Evolutionary conservation across 2,113 vertebrate species (phyloP).

Genomic region (Plectropomus leopardus): DNA sequence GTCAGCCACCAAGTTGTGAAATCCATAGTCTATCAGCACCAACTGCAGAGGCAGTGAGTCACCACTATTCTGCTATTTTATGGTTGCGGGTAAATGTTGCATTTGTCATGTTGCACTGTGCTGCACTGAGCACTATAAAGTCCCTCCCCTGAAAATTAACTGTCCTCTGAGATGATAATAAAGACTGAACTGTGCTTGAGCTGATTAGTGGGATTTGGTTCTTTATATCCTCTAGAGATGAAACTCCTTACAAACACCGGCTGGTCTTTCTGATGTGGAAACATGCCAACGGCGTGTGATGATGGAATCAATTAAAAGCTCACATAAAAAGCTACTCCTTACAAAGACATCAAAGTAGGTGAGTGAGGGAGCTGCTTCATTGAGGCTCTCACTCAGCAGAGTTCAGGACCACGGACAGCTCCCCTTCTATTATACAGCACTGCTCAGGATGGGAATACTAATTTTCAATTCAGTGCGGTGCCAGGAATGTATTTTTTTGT

Average conservation of each 20-base stretch:
- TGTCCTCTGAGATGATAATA: conserved; percentile 25
- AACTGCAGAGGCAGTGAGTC: conserved; percentile 28
- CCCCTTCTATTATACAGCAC: not conserved
- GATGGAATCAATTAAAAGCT: conserved; percentile 66
- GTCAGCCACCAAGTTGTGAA: conserved; percentile 3
- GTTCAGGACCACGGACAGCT: conserved; percentile 61
- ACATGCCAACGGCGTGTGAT: conserved; percentile 28
- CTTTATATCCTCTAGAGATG: conserved; percentile 29
- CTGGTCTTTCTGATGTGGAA: conserved; percentile 33
- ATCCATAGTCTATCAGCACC: conserved; percentile 6
- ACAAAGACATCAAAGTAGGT: conserved; percentile 16
- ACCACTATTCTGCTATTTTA: conserved; percentile 34
- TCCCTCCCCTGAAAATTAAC: conserved; percentile 20
- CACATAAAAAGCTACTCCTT: conserved; percentile 17
- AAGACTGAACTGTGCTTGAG: conserved; percentile 25
- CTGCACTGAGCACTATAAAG: conserved; percentile 18
- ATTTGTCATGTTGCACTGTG: conserved; percentile 23
- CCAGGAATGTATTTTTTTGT: not conserved
- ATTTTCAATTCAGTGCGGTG: conserved; percentile 4
- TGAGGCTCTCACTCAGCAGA: not conserved
- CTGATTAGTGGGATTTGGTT: conserved; percentile 46
- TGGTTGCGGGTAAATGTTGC: conserved; percentile 27
- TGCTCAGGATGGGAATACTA: conserved; percentile 2
- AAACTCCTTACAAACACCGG: conserved; percentile 33
- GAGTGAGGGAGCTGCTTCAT: not conserved